Percentiles rank a stretch among this genome's conserved stretches.
Conservation (phyloP, 2,113 vertebrate species). For the Centropus bengalensis region DNA sequence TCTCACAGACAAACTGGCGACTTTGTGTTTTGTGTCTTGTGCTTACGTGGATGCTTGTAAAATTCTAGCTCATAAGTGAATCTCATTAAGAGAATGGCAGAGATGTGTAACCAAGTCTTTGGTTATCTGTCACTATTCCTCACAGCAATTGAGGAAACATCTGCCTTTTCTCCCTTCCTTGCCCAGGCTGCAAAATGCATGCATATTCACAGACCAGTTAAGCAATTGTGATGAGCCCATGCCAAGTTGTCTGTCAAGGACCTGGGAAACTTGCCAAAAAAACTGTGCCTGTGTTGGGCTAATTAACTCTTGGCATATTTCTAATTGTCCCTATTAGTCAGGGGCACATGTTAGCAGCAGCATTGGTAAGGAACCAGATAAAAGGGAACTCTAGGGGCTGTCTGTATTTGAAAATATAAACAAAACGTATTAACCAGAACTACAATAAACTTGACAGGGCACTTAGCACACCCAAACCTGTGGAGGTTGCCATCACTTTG, state of each 20-base stretch:
- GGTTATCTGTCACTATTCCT: background rate
- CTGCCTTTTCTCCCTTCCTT: background rate
- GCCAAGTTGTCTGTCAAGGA: constrained; percentile 47
- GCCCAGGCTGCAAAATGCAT: background rate
- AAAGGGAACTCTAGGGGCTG: background rate
- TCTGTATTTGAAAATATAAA: background rate
- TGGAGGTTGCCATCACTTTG: background rate
- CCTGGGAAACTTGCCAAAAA: constrained; percentile 40
- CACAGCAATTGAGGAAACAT: background rate
- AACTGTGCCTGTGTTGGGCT: background rate
- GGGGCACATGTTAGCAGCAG: background rate
- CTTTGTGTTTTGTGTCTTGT: background rate
- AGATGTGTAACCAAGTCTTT: background rate
- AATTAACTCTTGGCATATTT: constrained; percentile 32
- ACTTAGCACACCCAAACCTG: background rate
- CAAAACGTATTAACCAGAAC: background rate
- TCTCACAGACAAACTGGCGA: background rate
- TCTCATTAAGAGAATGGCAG: background rate
- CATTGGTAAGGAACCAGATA: background rate
- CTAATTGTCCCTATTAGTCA: constrained; percentile 8
- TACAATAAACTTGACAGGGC: background rate
- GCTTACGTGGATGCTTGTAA: background rate
- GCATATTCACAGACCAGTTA: background rate
- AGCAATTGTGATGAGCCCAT: constrained; percentile 1
- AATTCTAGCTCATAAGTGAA: background rate